A percentile compares a stretch with the other conserved stretches of the same genome.
phyloP scores from a whole-genome alignment of 2,113 vertebrate genomes.

The Sphaerodactylus townsendi region DNA sequence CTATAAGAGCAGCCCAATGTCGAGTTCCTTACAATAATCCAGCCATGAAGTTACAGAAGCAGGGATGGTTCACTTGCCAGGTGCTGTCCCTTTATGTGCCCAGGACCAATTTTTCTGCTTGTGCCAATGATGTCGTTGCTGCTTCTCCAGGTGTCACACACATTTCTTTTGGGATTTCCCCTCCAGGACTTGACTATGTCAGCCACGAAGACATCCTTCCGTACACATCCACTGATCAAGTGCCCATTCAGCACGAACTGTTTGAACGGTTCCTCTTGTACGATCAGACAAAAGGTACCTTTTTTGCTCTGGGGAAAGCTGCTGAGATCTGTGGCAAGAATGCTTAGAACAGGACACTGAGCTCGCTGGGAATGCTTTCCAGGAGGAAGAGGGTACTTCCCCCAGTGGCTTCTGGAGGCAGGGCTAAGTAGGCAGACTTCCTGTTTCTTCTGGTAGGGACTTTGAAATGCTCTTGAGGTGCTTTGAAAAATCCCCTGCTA shows the following conservation, averaged over 20 bases:
- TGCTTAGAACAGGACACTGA: neutral
- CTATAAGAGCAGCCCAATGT: too few relatives aligned
- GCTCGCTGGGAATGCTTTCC: neutral
- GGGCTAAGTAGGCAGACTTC: neutral
- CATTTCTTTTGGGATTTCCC: slow-evolving; percentile 25
- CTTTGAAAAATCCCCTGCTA: neutral
- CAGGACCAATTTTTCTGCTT: neutral
- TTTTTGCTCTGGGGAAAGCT: neutral
- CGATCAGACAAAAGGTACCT: slow-evolving; percentile 91
- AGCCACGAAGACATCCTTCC: slow-evolving; percentile 98
- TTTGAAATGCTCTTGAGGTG: neutral
- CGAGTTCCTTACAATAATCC: too few relatives aligned
- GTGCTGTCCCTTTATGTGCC: too few relatives aligned
- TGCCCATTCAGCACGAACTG: slow-evolving; percentile 96
- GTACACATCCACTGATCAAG: slow-evolving; percentile 91
- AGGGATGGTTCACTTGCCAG: too few relatives aligned
- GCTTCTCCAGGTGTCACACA: too few relatives aligned
- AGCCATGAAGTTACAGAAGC: too few relatives aligned
- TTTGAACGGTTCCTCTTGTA: slow-evolving; percentile 95
- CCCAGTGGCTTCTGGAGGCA: neutral
- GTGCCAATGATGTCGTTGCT: too few relatives aligned
- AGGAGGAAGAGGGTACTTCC: neutral
- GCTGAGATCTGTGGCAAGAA: neutral
- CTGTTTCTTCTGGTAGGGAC: neutral
- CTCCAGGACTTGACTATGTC: slow-evolving; percentile 93